A percentile compares a stretch with the other conserved stretches of the same genome.
phyloP scores from a whole-genome alignment of 2,113 vertebrate species.

The Macaca fascicularis region T2T-MFA8v1.1 NC_088385.1:136390501-136391000 shows the following conservation, averaged over 20 bases:
- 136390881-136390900: rapidly evolving
- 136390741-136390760: not conserved
- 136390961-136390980: not conserved
- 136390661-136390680: not conserved
- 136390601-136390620: not conserved
- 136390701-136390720: not conserved
- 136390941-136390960: not conserved
- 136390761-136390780: not conserved
- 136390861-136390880: rapidly evolving
- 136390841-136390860: not conserved
- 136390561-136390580: not conserved
- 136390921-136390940: rapidly evolving
- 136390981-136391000: not conserved
- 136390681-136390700: not conserved
- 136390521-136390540: not conserved
- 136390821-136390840: rapidly evolving
- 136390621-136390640: not conserved
- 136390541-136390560: rapidly evolving
- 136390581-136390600: not conserved
- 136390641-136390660: not conserved
- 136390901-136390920: not conserved
- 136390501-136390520: not conserved
- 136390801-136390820: not conserved
- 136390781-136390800: rapidly evolving
- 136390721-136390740: not conserved